phyloP scores from a whole-genome alignment of 2,888 invertebrate genomes.

The Siphlonurus alternatus region DNA sequence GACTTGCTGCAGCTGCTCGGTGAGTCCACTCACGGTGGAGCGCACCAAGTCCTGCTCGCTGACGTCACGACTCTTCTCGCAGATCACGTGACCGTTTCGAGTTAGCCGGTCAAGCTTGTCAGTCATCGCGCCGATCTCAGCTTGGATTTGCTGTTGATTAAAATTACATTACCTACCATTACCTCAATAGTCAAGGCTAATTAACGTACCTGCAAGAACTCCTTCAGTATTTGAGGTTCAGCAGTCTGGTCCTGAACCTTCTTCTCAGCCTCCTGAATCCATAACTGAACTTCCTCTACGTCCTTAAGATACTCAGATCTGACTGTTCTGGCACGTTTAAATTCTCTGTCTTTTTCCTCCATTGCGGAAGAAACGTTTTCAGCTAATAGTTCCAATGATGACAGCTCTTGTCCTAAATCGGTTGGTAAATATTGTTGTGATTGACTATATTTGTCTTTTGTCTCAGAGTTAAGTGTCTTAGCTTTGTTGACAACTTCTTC shows the following conservation, averaged over 20 bases:
- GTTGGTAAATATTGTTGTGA: conserved; percentile 47
- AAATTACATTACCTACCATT: not conserved
- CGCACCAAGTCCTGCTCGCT: conserved; percentile 58
- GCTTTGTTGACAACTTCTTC: conserved; percentile 37
- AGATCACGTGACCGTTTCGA: conserved; percentile 59
- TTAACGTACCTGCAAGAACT: conserved; percentile 41
- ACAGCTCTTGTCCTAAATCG: conserved; percentile 57
- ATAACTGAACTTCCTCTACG: conserved; percentile 63
- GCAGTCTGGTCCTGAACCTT: conserved; percentile 64
- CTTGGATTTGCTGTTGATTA: conserved; percentile 40
- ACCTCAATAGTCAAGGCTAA: not conserved
- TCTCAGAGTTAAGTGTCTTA: conserved; percentile 26
- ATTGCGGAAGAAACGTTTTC: conserved; percentile 63
- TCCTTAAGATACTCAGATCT: conserved; percentile 63
- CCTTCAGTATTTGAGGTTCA: conserved; percentile 60
- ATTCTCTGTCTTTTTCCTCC: conserved; percentile 77
- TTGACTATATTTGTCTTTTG: conserved; percentile 42
- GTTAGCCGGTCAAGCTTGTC: conserved; percentile 64
- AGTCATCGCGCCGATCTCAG: conserved; percentile 49
- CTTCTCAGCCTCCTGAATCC: conserved; percentile 70
- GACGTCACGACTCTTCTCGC: conserved; percentile 61
- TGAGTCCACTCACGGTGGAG: conserved; percentile 54
- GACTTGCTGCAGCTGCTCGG: conserved; percentile 62
- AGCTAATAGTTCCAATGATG: conserved; percentile 61
- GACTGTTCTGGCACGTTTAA: conserved; percentile 68